Evolutionary conservation across 2,888 invertebrate species (phyloP).

Genomic region (Pristionchus fissidentatus): DNA sequence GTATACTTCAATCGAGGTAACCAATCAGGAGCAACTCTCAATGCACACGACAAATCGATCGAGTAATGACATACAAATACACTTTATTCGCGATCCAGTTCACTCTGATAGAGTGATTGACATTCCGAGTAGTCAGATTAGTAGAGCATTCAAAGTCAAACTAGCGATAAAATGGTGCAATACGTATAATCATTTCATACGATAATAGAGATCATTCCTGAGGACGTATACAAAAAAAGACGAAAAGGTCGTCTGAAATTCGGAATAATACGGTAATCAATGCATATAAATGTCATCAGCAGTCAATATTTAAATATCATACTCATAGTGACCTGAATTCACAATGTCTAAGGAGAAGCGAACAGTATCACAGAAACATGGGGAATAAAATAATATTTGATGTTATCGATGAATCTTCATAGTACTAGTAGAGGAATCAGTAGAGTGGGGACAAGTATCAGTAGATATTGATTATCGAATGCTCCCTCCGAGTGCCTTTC

Average conservation of each 20-base stretch:
- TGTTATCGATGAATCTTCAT: not conserved
- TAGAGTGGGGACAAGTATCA: too few relatives aligned
- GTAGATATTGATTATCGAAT: conserved; percentile 38
- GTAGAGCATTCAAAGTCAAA: conserved; percentile 29
- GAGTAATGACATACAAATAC: conserved; percentile 5
- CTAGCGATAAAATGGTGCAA: conserved; percentile 5
- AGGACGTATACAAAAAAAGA: not conserved
- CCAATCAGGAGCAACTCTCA: conserved; percentile 19
- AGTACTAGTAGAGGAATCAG: not conserved
- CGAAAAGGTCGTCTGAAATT: conserved; percentile 14
- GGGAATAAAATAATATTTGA: not conserved
- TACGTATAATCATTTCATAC: conserved; percentile 12
- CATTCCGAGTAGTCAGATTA: conserved; percentile 26
- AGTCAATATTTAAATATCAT: not conserved
- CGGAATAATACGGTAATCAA: not conserved
- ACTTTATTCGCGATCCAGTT: conserved; percentile 22
- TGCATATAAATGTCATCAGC: not conserved
- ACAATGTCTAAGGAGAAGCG: not conserved
- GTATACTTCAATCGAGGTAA: not conserved
- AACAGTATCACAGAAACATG: not conserved
- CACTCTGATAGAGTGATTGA: conserved; percentile 21
- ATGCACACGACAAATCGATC: not conserved
- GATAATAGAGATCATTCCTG: conserved; percentile 2
- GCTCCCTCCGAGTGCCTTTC: not conserved
- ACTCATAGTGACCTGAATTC: not conserved